Conservation (phyloP, 2,113 vertebrate genomes). For the Hemiprocne comata region DNA sequence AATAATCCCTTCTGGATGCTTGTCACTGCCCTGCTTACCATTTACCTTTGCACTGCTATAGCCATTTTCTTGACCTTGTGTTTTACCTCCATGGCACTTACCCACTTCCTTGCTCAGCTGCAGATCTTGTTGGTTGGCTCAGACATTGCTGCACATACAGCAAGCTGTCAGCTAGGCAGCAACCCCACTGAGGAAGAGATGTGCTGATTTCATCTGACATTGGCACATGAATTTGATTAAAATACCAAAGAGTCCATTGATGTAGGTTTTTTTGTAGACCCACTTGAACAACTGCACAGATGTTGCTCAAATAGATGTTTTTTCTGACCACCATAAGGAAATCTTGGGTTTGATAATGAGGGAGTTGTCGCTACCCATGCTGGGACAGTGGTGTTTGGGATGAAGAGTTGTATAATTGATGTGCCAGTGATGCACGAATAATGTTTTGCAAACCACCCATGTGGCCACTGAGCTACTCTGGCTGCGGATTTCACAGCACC, state of each 20-base stretch:
- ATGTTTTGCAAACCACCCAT: neutral
- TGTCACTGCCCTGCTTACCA: constrained; percentile 19
- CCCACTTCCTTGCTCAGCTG: constrained; percentile 27
- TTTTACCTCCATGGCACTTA: constrained; percentile 5
- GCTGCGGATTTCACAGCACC: neutral
- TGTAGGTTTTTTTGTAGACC: neutral
- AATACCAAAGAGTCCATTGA: constrained; percentile 22
- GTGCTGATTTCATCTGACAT: constrained; percentile 25
- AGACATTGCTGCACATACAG: neutral
- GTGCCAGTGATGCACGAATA: neutral
- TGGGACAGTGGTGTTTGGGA: neutral
- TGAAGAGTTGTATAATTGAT: neutral
- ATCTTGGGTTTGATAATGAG: neutral
- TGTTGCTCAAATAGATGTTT: neutral
- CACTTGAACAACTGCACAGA: neutral
- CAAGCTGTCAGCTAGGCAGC: neutral
- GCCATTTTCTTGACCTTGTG: constrained; percentile 11
- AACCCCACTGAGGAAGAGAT: constrained; percentile 9
- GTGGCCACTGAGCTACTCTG: neutral
- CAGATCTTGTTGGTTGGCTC: neutral
- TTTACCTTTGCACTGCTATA: neutral
- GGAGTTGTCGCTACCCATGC: neutral
- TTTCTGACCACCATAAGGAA: neutral
- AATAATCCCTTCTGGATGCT: constrained; percentile 44
- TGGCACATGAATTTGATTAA: constrained; percentile 16